Evolutionary conservation across 1,140 invertebrate genomes (phyloP), one percentile per base, ranked within the genome.

Genomic region (Musca vetustissima): DNA sequence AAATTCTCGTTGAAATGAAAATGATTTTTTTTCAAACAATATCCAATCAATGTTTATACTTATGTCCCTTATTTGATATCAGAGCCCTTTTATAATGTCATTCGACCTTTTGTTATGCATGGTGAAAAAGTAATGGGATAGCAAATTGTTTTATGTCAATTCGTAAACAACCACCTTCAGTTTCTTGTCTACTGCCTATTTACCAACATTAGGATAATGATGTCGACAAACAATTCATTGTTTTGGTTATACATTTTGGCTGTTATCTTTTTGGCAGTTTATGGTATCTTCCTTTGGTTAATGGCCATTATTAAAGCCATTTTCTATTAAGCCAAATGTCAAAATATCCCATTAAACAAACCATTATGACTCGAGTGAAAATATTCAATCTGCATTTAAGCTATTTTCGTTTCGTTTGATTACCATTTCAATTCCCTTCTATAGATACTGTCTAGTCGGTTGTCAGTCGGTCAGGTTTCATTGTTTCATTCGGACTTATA

Each of bases 281-380:
- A 61, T 13, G 15, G 57, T 61, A 61, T 43, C 57, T 61, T 61
- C 57, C 11, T 13, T 13, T 28, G 36, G 57, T 50, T 19, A 49
- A 65, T 65, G 47, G 49, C 66, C 69, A 70, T 70, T 70, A 70
- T 68, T 70, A 64, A 70, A 70, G 69, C 69, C 66, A 70, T 70
- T 70, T 70, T 68, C 69, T 70, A 70, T 70, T 70, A 70, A 70
- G 32, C 57, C 64, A 70, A 70, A 67, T 64, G 69, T 70, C 69
- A 70, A 68, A 70, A 70, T 70, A 65, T 28, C 66, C 69, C 64
- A 70, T 67, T 70, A 70, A 70, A 70, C 69, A 70, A 70, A 66
- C 48, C 66, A 70, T 70, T 64, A 70, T 64, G 69, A 64, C 36
- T 70, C 49, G 64, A 66, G 28, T 64, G 64, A 67, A 67, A 70